Conservation (phyloP, 2,888 invertebrate genomes). For the Notodonta dromedarius region DNA sequence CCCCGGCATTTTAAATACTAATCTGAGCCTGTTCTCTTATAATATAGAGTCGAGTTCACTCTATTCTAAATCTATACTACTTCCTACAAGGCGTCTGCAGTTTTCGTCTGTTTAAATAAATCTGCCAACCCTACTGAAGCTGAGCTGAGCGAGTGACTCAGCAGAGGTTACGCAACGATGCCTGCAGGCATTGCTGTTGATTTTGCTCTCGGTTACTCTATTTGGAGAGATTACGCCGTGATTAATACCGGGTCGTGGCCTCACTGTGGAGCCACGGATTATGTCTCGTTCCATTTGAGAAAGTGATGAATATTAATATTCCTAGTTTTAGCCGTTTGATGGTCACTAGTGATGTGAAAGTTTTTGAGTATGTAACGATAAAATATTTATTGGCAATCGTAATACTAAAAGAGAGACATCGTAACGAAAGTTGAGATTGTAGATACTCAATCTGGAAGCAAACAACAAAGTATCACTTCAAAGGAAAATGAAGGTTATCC, state of each 20-base stretch:
- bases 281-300: constrained; percentile 47
- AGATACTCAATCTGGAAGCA: neutral
- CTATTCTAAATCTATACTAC: too few relatives aligned
- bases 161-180: constrained; percentile 63
- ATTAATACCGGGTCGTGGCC: constrained; percentile 62
- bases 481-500: neutral
- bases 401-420: constrained; percentile 23
- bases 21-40: too few relatives aligned
- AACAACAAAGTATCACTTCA: neutral
- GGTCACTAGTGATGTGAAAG: constrained; percentile 32
- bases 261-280: constrained; percentile 49
- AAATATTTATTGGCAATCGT: constrained; percentile 40
- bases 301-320: constrained; percentile 55
- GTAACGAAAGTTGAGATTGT: neutral
- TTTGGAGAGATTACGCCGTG: constrained; percentile 65
- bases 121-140: constrained; percentile 1
- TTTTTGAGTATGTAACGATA: constrained; percentile 26
- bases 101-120: neutral
- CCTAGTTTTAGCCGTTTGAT: constrained; percentile 33
- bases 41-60: too few relatives aligned
- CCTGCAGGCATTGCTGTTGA: constrained; percentile 52
- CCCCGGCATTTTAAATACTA: too few relatives aligned
- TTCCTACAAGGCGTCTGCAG: neutral
- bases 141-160: constrained; percentile 49
- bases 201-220: constrained; percentile 57